phyloP scores from a whole-genome alignment of 2,888 invertebrate genomes.

The Leptinotarsa rubiginosa region DNA sequence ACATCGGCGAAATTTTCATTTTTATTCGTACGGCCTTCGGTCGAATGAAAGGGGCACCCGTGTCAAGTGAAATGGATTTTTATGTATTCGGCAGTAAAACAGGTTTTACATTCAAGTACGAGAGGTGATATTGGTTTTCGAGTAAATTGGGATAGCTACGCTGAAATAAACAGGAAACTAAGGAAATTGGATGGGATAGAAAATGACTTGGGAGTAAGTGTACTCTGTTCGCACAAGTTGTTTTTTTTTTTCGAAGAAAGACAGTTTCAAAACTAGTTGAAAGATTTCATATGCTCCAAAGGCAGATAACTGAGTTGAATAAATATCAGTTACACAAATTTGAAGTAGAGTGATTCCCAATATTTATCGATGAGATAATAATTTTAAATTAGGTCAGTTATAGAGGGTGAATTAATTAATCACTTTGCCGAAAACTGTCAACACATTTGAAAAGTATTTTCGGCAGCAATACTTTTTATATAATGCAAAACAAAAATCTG shows the following conservation, averaged over 20 bases:
- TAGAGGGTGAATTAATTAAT: no score
- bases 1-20: conserved; percentile 39
- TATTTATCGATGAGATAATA: no score
- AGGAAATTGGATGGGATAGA: background rate
- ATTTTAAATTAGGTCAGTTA: no score
- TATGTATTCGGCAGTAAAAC: conserved; percentile 31
- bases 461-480: no score
- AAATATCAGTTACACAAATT: no score
- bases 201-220: background rate
- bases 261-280: background rate
- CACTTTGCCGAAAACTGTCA: no score
- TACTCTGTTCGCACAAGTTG: background rate
- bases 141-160: conserved; percentile 17
- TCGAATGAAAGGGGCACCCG: conserved; percentile 15
- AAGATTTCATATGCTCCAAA: no score
- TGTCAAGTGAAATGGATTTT: conserved; percentile 26
- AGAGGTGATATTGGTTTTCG: conserved; percentile 21
- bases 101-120: conserved; percentile 17
- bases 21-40: conserved; percentile 29
- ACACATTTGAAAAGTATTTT: no score
- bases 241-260: background rate
- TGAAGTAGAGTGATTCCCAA: no score
- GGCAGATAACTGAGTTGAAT: no score
- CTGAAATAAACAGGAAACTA: background rate
- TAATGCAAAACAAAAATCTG: no score